Evolutionary conservation across 2,113 vertebrate genomes (phyloP).

Genomic region (Colaptes auratus): DNA sequence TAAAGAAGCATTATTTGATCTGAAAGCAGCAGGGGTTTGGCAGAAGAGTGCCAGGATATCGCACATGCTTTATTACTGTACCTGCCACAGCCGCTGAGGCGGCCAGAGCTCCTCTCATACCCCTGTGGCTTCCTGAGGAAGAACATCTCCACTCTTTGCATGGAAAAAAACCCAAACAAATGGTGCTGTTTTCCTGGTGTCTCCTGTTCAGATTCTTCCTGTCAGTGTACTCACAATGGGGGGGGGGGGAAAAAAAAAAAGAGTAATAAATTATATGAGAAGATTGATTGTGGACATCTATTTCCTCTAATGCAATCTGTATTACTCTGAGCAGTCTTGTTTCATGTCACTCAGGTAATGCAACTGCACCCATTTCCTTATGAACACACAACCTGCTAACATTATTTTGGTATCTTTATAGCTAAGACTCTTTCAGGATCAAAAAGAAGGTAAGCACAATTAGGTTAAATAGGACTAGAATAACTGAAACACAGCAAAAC

Average conservation of each 20-base stretch:
- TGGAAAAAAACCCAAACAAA: not conserved
- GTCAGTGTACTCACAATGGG: not conserved
- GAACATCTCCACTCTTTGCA: not conserved
- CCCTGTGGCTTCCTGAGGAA: fast-evolving
- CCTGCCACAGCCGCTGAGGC: fast-evolving
- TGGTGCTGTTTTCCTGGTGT: not conserved
- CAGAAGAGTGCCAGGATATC: not conserved
- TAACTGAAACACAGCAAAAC: not conserved
- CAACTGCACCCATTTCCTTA: not conserved
- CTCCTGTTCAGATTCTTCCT: not conserved
- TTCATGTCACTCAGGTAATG: not conserved
- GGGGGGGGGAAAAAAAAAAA: too few species aligned
- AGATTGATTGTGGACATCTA: not conserved
- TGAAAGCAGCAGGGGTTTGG: not conserved
- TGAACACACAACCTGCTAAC: not conserved
- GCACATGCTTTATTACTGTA: too few species aligned
- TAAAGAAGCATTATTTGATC: not conserved
- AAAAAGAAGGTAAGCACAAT: not conserved
- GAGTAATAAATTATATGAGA: not conserved
- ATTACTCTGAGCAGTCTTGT: not conserved
- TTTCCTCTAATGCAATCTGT: not conserved
- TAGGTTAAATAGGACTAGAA: not conserved
- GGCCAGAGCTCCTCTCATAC: not conserved
- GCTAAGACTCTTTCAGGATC: not conserved
- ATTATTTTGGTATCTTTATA: not conserved